Base-by-base conservation (phyloP, 2,888 invertebrate species). In the Eretmocerus hayati region DNA sequence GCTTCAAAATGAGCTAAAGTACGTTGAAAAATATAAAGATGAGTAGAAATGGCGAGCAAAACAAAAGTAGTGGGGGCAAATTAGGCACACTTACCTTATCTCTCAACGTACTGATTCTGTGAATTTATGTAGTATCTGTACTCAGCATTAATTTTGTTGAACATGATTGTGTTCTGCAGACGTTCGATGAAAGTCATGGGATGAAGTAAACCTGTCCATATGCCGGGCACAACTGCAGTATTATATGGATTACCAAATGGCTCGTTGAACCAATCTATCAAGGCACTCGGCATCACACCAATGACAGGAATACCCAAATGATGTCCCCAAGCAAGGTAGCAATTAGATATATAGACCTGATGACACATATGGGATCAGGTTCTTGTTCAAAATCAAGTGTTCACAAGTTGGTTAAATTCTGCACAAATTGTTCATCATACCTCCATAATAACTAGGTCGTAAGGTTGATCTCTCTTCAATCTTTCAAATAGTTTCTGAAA, bases 281-380 rank as follows among this genome's bases (percentile, higher is more conserved):
- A 6, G 6, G 19, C 5, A n/a, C 23, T 23, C 2, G 36, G 35
- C 32, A 33, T 20, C 2, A 49, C n/a, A 3, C 41, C 41, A 16
- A 49, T 11, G 1, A 49, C 21, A 2, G 66, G 65, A 3, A 59
- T 53, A 9, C 64, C 62, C n/a, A 69, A 50, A 20, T 62, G 50
- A 4, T 59, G 55, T 2, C 62, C 62, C 40, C 65, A 63, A 0
- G 59, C 62, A 2, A 69, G 41, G 42, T 59, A 65, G 42, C 69
- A 69, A 4, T 63, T 58, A 9, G 13, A 18, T 18, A 36, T 18
- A 19, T 18, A 36, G 19, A 36, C 26, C 26, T 26, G 26, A 11
- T 26, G 6, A 9, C 8, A 26, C 8, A 11, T 9, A 26, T 6
- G 11, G 26, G 11, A 26, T 11, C 8, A 26, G n/a, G n/a, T n/a